Evolutionary conservation across 30 jellyfish, hydroid and myxozoan species (phyloP).

Genomic region (Aurelia sp.): DNA sequence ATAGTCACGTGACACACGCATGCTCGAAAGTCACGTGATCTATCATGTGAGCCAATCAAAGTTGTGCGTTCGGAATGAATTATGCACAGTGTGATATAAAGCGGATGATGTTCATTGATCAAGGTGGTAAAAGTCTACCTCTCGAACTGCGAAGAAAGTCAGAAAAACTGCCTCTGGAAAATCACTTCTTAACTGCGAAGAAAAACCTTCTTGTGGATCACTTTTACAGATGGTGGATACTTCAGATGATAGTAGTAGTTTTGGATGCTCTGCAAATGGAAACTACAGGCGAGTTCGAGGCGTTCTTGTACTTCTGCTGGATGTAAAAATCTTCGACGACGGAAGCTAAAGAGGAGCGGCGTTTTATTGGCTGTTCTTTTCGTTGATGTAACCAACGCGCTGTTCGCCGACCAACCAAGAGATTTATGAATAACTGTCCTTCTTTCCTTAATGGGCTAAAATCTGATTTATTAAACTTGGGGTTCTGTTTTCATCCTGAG

Average conservation of each 20-base stretch:
- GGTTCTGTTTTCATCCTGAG: slow-evolving; percentile 20
- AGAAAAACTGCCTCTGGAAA: not conserved
- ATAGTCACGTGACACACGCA: no score
- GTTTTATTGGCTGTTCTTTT: slow-evolving; percentile 70
- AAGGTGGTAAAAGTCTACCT: slow-evolving; percentile 47
- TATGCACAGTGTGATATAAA: not conserved
- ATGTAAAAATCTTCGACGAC: slow-evolving; percentile 76
- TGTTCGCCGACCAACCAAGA: not conserved
- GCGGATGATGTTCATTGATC: not conserved
- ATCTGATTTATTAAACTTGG: slow-evolving; percentile 2
- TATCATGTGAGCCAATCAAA: slow-evolving; percentile 19
- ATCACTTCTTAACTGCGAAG: no score
- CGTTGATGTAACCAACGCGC: slow-evolving; percentile 46
- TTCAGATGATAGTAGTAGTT: slow-evolving; percentile 69
- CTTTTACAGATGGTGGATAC: slow-evolving; percentile 78
- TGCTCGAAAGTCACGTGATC: no score
- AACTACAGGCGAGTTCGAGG: slow-evolving; percentile 67
- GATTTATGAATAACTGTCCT: slow-evolving; percentile 19
- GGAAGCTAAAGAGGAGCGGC: slow-evolving; percentile 56
- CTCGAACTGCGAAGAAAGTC: not conserved
- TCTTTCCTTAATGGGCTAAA: slow-evolving; percentile 62
- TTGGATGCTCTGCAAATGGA: slow-evolving; percentile 58
- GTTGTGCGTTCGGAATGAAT: slow-evolving; percentile 11
- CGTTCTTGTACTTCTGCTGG: slow-evolving; percentile 69
- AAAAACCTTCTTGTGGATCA: not conserved